These are phyloP conservation scores for Rhagium mordax DNA, from an alignment of 2,888 invertebrate genomes.

Conservation along the genomic window DNA sequence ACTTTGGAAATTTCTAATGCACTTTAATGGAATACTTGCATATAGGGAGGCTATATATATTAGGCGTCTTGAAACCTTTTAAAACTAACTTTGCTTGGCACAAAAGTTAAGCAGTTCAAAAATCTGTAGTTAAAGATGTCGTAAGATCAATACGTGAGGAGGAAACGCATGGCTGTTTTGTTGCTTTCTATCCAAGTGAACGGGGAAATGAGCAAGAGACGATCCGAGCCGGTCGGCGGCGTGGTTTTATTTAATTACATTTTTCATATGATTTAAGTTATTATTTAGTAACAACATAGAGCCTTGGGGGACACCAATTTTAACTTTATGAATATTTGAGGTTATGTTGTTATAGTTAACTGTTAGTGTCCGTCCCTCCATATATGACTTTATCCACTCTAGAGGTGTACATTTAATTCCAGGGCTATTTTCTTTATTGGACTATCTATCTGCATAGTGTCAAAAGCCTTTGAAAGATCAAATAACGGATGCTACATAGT, in stretches of 20 bases:
- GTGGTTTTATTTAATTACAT: neutral
- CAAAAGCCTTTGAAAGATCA: too few species aligned
- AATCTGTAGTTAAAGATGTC: neutral
- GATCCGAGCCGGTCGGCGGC: neutral
- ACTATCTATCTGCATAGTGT: too few species aligned
- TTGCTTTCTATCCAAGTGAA: neutral
- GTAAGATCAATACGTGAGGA: slow-evolving; percentile 8
- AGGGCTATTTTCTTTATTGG: too few species aligned
- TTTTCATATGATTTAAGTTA: neutral
- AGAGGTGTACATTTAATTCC: too few species aligned
- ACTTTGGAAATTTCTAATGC: neutral
- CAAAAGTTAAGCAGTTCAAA: neutral
- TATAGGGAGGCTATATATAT: neutral
- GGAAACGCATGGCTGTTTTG: neutral
- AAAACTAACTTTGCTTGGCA: neutral
- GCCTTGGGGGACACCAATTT: too few species aligned
- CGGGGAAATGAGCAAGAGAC: neutral
- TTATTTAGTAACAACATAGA: too few species aligned
- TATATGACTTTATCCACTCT: too few species aligned
- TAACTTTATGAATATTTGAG: too few species aligned
- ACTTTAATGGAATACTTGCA: neutral
- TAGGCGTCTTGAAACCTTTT: neutral
- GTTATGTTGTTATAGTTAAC: too few species aligned
- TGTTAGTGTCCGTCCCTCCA: too few species aligned
- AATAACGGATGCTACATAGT: too few species aligned